Evolutionary conservation across 2,888 invertebrate species (phyloP).

Genomic region (Allophyes oxyacanthae): DNA sequence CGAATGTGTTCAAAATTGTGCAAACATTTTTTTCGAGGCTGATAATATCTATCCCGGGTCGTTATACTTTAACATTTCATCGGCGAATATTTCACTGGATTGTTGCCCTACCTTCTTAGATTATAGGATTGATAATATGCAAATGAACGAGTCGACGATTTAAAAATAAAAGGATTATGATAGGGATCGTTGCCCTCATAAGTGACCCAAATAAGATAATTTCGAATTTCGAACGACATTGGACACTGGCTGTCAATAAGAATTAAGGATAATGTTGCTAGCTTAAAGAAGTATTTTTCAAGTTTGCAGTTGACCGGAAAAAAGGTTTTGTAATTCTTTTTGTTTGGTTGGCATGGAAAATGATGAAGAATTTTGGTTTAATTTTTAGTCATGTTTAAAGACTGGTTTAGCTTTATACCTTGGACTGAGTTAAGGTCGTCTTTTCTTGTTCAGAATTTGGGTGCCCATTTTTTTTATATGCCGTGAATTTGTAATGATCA

Average conservation of each 20-base stretch:
- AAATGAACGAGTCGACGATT: slow-evolving; percentile 81
- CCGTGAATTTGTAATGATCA: slow-evolving; percentile 21
- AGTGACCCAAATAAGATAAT: slow-evolving; percentile 86
- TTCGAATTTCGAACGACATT: slow-evolving; percentile 71
- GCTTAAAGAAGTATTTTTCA: slow-evolving; percentile 65
- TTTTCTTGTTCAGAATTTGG: slow-evolving; percentile 21
- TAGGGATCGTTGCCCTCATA: slow-evolving; percentile 79
- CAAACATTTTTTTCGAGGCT: slow-evolving; percentile 56
- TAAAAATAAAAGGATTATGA: slow-evolving; percentile 81
- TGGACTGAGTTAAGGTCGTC: slow-evolving; percentile 13
- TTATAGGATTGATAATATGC: slow-evolving; percentile 84
- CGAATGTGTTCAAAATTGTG: slow-evolving; percentile 54
- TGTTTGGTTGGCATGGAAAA: slow-evolving; percentile 29
- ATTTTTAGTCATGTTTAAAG: slow-evolving; percentile 25
- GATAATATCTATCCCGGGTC: slow-evolving; percentile 65
- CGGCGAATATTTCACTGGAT: slow-evolving; percentile 83
- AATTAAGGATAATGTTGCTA: slow-evolving; percentile 83
- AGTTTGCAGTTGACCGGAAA: slow-evolving; percentile 53
- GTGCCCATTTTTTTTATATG: slow-evolving; percentile 9
- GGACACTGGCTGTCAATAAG: slow-evolving; percentile 81
- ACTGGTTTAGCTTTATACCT: slow-evolving; percentile 28
- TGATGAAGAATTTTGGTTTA: slow-evolving; percentile 56
- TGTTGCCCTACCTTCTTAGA: slow-evolving; percentile 81
- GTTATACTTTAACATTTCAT: slow-evolving; percentile 80
- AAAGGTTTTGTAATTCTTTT: slow-evolving; percentile 26